Evolutionary conservation across 2,888 invertebrate species (phyloP).

Genomic region (Lochmaea crataegi): DNA sequence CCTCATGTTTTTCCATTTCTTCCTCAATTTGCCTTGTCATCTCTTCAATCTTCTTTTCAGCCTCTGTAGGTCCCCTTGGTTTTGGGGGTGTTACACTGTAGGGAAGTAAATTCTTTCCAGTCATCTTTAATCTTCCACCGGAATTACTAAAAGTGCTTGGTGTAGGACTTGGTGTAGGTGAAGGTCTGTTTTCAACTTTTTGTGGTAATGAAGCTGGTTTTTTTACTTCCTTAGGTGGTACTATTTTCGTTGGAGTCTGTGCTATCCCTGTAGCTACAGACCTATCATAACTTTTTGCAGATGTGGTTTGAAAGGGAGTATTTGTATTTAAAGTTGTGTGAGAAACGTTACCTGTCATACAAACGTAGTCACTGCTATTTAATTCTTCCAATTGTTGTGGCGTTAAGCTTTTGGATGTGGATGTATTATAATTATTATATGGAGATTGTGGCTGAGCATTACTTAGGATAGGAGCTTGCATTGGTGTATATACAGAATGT

Average conservation of each 20-base stretch:
- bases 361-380: slow-evolving; percentile 84
- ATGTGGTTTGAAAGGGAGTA: slow-evolving; percentile 63
- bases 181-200: slow-evolving; percentile 49
- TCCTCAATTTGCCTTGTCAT: slow-evolving; percentile 92
- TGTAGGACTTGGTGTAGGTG: slow-evolving; percentile 71
- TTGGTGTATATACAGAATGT: slow-evolving; percentile 59
- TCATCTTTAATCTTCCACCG: slow-evolving; percentile 65
- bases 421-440: slow-evolving; percentile 44
- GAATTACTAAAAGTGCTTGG: slow-evolving; percentile 75
- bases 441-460: slow-evolving; percentile 50
- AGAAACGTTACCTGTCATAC: slow-evolving; percentile 80
- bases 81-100: slow-evolving; percentile 91
- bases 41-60: slow-evolving; percentile 93
- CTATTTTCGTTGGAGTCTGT: slow-evolving; percentile 64
- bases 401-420: slow-evolving; percentile 53
- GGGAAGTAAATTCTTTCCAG: slow-evolving; percentile 79
- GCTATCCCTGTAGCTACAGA: slow-evolving; percentile 65
- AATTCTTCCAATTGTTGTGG: slow-evolving; percentile 73
- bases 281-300: slow-evolving; percentile 62
- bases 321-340: slow-evolving; percentile 66
- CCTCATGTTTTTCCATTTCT: slow-evolving; percentile 95
- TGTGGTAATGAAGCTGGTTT: slow-evolving; percentile 50
- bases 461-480: slow-evolving; percentile 53
- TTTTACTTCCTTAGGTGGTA: slow-evolving; percentile 62
- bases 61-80: slow-evolving; percentile 90